A percentile compares a stretch with the other conserved stretches of the same genome.
phyloP scores from a whole-genome alignment of 1,140 invertebrate genomes.

The Ceratosolen solmsi region DNA sequence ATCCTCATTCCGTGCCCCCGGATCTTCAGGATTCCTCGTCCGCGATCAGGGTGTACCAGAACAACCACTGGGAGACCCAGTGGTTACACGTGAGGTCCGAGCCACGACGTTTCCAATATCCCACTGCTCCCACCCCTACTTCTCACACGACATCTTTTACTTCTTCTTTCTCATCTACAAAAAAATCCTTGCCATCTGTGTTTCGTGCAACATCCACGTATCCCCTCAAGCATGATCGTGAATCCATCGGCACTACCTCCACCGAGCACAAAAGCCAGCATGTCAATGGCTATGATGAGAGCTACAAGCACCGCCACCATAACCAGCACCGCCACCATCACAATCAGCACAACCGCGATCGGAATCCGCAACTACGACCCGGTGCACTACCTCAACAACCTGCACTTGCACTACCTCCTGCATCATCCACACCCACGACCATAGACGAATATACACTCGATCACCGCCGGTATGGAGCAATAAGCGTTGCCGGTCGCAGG shows the following conservation, averaged over 20 bases:
- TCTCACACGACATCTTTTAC: conserved; percentile 52
- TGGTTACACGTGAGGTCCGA: conserved; percentile 50
- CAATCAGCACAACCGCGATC: conserved; percentile 62
- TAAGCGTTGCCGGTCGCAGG: conserved; percentile 60
- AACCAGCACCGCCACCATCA: conserved; percentile 64
- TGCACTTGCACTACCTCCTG: conserved; percentile 59
- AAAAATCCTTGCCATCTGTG: conserved; percentile 59
- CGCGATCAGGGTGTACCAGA: conserved; percentile 46
- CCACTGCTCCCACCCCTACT: conserved; percentile 51
- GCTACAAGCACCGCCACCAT: conserved; percentile 60
- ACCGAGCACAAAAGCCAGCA: conserved; percentile 64
- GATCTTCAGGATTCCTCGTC: conserved; percentile 54
- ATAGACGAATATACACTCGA: conserved; percentile 50
- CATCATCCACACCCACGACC: conserved; percentile 58
- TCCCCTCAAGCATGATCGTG: conserved; percentile 67
- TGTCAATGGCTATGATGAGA: conserved; percentile 65
- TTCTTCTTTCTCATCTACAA: conserved; percentile 55
- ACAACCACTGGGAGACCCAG: conserved; percentile 44
- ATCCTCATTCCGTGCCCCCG: conserved; percentile 55
- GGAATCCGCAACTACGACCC: conserved; percentile 53
- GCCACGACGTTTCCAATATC: conserved; percentile 51
- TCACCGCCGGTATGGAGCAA: conserved; percentile 54
- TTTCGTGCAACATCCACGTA: conserved; percentile 52
- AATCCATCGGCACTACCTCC: conserved; percentile 62
- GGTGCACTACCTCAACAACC: conserved; percentile 54